A percentile compares a stretch with the other conserved stretches of the same genome.
Evolutionary conservation across 1,140 invertebrate genomes (phyloP).

Genomic region (Phocides pigmalion): DNA sequence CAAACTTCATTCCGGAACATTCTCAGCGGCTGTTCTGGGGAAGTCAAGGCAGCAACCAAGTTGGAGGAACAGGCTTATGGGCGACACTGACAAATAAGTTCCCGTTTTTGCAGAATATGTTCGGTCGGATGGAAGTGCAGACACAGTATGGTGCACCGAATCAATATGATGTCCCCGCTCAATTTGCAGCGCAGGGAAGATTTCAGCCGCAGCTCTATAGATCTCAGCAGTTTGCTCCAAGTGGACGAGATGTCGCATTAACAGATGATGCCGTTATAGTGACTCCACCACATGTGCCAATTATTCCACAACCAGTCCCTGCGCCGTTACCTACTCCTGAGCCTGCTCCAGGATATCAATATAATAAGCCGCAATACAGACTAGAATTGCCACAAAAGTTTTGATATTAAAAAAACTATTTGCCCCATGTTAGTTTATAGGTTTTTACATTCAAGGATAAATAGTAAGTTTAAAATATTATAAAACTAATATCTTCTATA

Average conservation of each 20-base stretch:
- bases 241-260: conserved; percentile 63
- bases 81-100: conserved; percentile 72
- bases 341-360: conserved; percentile 62
- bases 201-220: conserved; percentile 37
- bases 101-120: conserved; percentile 69
- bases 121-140: conserved; percentile 67
- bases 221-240: conserved; percentile 43
- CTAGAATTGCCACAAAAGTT: conserved; percentile 69
- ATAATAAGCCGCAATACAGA: conserved; percentile 67
- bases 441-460: neutral
- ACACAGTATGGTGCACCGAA: conserved; percentile 54
- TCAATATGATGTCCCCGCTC: conserved; percentile 40
- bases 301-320: conserved; percentile 36
- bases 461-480: neutral
- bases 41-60: conserved; percentile 69
- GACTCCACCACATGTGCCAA: conserved; percentile 69
- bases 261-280: conserved; percentile 77
- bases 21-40: conserved; percentile 72
- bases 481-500: neutral
- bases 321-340: conserved; percentile 42
- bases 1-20: conserved; percentile 53
- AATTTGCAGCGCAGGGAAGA: conserved; percentile 42
- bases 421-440: neutral
- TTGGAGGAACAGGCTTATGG: conserved; percentile 72
- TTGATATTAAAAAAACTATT: neutral